A percentile compares a stretch with the other conserved stretches of the same genome.
Evolutionary conservation across 2,888 invertebrate genomes (phyloP).

Genomic region (Helicoverpa assulta): DNA sequence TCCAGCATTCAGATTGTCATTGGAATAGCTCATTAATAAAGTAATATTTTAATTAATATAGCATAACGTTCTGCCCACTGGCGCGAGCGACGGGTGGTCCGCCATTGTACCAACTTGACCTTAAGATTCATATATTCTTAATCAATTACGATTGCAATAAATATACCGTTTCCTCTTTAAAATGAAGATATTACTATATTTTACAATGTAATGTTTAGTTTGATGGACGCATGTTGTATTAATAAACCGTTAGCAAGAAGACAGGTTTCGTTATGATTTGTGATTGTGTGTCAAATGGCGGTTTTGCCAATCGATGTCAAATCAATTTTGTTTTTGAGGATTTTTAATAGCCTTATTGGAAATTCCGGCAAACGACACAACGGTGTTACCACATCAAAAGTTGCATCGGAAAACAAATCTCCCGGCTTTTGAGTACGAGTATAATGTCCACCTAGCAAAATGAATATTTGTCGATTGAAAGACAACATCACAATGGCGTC

Average conservation of each 20-base stretch:
- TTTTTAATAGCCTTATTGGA: background rate
- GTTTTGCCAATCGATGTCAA: background rate
- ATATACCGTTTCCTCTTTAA: conserved; percentile 44
- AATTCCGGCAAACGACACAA: background rate
- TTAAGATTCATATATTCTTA: conserved; percentile 53
- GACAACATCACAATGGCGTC: too few relatives aligned
- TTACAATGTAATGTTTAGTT: conserved; percentile 24
- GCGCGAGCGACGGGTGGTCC: conserved; percentile 57
- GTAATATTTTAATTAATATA: conserved; percentile 58
- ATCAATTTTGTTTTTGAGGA: background rate
- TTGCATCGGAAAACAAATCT: background rate
- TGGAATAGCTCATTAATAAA: conserved; percentile 51
- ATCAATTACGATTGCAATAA: conserved; percentile 60
- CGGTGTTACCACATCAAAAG: background rate
- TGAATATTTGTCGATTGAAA: too few relatives aligned
- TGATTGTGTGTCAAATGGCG: background rate
- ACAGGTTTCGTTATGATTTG: conserved; percentile 4
- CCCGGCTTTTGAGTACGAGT: background rate
- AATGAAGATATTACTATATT: conserved; percentile 49
- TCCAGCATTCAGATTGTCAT: conserved; percentile 39
- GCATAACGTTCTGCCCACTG: conserved; percentile 55
- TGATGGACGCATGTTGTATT: conserved; percentile 6
- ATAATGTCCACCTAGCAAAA: too few relatives aligned
- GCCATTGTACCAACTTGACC: conserved; percentile 40
- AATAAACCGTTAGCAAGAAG: conserved; percentile 20